These are phyloP conservation scores for Leucophenga maculata DNA, from an alignment of 2,888 invertebrate genomes.

Conservation along the genomic window DNA sequence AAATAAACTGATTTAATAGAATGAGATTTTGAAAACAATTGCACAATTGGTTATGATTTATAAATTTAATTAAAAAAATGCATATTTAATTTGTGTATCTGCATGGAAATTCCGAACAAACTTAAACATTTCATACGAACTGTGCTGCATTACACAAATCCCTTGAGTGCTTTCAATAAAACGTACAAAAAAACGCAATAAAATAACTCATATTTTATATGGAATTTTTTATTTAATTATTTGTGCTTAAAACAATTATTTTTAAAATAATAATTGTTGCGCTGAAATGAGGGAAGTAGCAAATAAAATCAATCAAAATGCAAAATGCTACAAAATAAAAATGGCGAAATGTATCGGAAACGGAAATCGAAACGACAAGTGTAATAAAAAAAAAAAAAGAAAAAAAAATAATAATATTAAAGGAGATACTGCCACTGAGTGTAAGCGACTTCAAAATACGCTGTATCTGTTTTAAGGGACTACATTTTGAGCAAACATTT, in stretches of 20 bases:
- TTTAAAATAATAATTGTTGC: neutral
- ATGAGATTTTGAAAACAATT: constrained; percentile 14
- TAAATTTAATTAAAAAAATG: constrained; percentile 24
- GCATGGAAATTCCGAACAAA: neutral
- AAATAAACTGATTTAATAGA: neutral
- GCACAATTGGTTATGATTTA: constrained; percentile 22
- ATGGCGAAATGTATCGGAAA: too few species aligned
- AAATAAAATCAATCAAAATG: neutral
- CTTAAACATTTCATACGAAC: too few species aligned
- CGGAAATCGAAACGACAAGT: too few species aligned
- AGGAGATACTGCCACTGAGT: too few species aligned
- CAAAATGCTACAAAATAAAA: neutral
- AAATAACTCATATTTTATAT: neutral
- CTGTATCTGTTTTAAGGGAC: too few species aligned
- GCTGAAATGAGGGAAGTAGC: neutral
- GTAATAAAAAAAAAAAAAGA: too few species aligned
- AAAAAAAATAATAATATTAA: too few species aligned
- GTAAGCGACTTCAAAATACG: too few species aligned
- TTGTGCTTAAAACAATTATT: neutral
- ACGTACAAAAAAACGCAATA: neutral
- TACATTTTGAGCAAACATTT: too few species aligned
- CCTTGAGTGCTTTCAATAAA: neutral
- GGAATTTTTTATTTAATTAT: constrained; percentile 5
- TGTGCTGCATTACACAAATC: neutral
- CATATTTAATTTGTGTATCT: constrained; percentile 21